Conservation (phyloP, 2,113 vertebrate genomes). For the Tauraco erythrolophus region DNA sequence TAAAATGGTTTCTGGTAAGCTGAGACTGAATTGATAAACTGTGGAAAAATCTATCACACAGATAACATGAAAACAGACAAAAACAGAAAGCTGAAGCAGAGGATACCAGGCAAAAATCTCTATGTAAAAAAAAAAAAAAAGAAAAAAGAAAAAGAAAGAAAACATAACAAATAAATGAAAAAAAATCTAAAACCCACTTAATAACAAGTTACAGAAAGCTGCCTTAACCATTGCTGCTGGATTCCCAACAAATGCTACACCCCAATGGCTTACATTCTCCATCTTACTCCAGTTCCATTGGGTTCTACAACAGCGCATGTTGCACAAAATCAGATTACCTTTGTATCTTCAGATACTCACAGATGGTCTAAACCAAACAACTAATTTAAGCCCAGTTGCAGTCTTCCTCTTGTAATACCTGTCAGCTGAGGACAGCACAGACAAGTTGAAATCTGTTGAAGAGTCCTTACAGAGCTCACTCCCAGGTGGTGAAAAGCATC, state of each 20-base stretch:
- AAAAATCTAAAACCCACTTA: neutral
- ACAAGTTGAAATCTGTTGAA: neutral
- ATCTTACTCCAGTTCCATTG: neutral
- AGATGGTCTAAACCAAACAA: neutral
- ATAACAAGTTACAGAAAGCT: neutral
- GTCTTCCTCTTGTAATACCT: neutral
- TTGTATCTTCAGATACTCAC: neutral
- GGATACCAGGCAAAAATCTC: neutral
- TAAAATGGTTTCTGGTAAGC: slow-evolving; percentile 49
- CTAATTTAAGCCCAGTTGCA: neutral
- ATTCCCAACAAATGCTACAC: neutral
- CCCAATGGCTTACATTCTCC: neutral
- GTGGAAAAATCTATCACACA: slow-evolving; percentile 37
- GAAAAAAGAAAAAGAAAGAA: neutral
- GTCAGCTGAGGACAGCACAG: neutral
- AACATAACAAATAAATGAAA: neutral
- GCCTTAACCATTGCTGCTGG: neutral
- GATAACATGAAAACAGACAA: neutral
- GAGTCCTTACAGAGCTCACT: neutral
- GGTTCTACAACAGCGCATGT: neutral
- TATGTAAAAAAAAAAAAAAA: neutral
- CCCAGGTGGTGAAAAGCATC: neutral
- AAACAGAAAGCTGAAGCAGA: neutral
- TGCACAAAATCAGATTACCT: neutral
- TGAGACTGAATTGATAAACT: slow-evolving; percentile 23